Evolutionary conservation across 2,888 invertebrate species (phyloP).

Genomic region (Gerris lacustris): DNA sequence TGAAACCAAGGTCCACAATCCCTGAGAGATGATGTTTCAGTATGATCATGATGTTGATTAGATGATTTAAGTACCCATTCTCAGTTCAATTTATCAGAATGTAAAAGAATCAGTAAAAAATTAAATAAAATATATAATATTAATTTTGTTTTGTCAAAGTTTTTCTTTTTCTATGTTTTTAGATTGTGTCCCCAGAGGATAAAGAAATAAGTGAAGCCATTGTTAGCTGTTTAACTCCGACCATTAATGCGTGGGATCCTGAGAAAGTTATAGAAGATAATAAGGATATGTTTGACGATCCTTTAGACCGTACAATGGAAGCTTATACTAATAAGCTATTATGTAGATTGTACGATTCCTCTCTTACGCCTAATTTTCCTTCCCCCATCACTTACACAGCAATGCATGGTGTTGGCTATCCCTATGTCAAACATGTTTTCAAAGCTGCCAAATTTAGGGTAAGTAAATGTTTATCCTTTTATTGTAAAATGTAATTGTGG

Average conservation of each 20-base stretch:
- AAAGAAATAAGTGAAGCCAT: conserved; percentile 70
- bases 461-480: conserved; percentile 25
- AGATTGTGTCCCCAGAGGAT: conserved; percentile 89
- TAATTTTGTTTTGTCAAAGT: too few relatives aligned
- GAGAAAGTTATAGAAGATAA: conserved; percentile 40
- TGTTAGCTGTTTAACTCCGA: conserved; percentile 61
- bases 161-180: conserved; percentile 19
- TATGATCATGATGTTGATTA: too few relatives aligned
- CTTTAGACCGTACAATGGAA: conserved; percentile 51
- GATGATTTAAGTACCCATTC: too few relatives aligned
- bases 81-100: too few relatives aligned
- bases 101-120: too few relatives aligned
- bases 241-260: conserved; percentile 65
- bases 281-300: conserved; percentile 45
- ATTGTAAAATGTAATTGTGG: conserved; percentile 5
- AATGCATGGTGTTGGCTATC: conserved; percentile 94
- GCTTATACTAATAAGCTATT: conserved; percentile 52
- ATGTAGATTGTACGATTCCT: conserved; percentile 43
- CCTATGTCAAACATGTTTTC: conserved; percentile 63
- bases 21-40: too few relatives aligned
- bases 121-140: too few relatives aligned
- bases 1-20: too few relatives aligned
- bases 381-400: conserved; percentile 79
- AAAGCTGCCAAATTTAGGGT: conserved; percentile 60
- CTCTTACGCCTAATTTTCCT: conserved; percentile 44